Percentiles rank a stretch among this genome's conserved stretches.
Evolutionary conservation across 2,113 vertebrate species (phyloP).

Genomic region (Mustelus asterias): DNA sequence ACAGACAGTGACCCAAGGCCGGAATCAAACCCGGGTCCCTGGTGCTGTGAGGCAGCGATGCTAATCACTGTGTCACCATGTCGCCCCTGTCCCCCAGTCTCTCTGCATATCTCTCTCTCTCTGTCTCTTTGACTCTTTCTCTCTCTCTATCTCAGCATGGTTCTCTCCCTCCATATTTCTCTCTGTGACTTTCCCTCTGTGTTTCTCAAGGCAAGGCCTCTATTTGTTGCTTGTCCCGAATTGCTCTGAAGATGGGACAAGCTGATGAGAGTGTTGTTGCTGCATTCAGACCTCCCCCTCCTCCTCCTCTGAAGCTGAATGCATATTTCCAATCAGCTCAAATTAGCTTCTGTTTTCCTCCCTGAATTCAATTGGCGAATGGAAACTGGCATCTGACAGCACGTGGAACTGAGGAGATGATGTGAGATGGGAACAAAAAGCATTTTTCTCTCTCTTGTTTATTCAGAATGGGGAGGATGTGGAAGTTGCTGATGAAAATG

Average conservation of each 20-base stretch:
- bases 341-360: not conserved
- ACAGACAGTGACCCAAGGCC: too few species aligned
- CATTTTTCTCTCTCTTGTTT: not conserved
- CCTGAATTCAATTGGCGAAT: not conserved
- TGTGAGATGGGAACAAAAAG: not conserved
- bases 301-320: not conserved
- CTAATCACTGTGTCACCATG: too few species aligned
- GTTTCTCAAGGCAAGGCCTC: too few species aligned
- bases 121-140: not conserved
- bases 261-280: not conserved
- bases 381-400: not conserved
- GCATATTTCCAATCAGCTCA: not conserved
- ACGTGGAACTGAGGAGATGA: not conserved
- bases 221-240: too few species aligned
- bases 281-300: not conserved
- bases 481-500: too few species aligned
- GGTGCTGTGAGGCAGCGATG: too few species aligned
- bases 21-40: too few species aligned
- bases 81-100: too few species aligned
- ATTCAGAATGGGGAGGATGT: not conserved
- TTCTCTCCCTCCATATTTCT: not conserved
- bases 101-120: too few species aligned
- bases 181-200: not conserved
- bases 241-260: not conserved
- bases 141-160: not conserved